Percentiles rank a stretch among this genome's conserved stretches.
phyloP scores from a whole-genome alignment of 2,113 vertebrate species.

The Hypocryptadius cinnamomeus region DNA sequence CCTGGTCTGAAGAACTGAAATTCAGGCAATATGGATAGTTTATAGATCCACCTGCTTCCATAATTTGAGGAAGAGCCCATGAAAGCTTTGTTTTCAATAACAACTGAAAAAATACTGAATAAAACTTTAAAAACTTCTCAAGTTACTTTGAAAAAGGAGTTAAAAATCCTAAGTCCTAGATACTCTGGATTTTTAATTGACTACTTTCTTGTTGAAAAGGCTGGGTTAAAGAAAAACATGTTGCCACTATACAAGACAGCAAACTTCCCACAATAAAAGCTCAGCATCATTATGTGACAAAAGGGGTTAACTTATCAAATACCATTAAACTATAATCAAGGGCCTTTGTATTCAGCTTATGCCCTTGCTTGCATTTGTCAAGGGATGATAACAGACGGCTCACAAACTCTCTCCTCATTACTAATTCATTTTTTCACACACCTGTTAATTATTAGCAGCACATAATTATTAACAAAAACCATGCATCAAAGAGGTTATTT shows the following conservation, averaged over 20 bases:
- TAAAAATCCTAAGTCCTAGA: neutral
- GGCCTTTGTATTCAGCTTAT: slow-evolving; percentile 50
- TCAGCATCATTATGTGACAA: neutral
- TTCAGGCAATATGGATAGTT: neutral
- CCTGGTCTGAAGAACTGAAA: neutral
- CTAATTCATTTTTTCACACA: slow-evolving; percentile 63
- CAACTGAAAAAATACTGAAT: neutral
- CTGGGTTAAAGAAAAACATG: neutral
- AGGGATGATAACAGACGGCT: slow-evolving; percentile 57
- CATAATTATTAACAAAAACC: slow-evolving; percentile 59
- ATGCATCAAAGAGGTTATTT: slow-evolving; percentile 55
- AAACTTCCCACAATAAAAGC: neutral
- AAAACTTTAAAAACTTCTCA: neutral
- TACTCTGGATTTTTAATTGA: neutral
- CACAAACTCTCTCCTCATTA: slow-evolving; percentile 62
- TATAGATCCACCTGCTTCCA: neutral
- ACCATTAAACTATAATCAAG: slow-evolving; percentile 45
- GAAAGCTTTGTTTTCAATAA: neutral
- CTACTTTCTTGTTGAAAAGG: neutral
- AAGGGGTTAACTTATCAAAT: slow-evolving; percentile 51
- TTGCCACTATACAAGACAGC: neutral
- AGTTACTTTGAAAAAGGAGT: neutral
- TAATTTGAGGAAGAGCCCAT: neutral
- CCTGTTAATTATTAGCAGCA: slow-evolving; percentile 65
- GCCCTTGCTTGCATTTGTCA: slow-evolving; percentile 51